phyloP scores from a whole-genome alignment of 1,140 invertebrate species.

The Apis mellifera region Amel_HAv3.1 CM009932.2:14523501-14524000 shows the following conservation, averaged over 20 bases:
- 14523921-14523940: background rate
- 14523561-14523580: conserved; percentile 75
- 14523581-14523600: conserved; percentile 55
- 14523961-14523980: background rate
- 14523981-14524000: conserved; percentile 43
- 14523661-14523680: background rate
- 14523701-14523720: background rate
- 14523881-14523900: background rate
- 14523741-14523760: background rate
- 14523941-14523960: background rate
- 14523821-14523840: too few species aligned
- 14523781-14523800: background rate
- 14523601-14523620: conserved; percentile 45
- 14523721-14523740: background rate
- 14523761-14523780: background rate
- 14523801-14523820: too few species aligned
- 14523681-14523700: conserved; percentile 38
- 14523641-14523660: background rate
- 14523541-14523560: conserved; percentile 76
- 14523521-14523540: conserved; percentile 69
- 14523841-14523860: conserved; percentile 11
- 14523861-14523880: conserved; percentile 23
- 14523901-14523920: too few species aligned
- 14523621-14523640: conserved; percentile 35
- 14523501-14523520: conserved; percentile 61